These are phyloP conservation scores for Pristis pectinata DNA, from an alignment of 2,797 vertebrate species.

Conservation along the genomic window DNA sequence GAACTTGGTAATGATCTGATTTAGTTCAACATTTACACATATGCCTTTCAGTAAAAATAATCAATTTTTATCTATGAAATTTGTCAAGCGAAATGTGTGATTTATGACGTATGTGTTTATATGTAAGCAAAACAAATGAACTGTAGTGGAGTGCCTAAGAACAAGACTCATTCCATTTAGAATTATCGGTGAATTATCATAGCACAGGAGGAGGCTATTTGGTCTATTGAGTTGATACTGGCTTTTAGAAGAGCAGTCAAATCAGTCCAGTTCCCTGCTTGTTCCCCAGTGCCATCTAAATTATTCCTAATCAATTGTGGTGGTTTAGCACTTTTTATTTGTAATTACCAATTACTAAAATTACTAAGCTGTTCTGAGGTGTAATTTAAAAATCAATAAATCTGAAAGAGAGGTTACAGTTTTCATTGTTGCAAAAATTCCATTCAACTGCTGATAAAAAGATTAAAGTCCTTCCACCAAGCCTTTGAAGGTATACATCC, in stretches of 20 bases:
- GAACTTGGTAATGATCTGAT: not conserved
- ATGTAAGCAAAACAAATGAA: not conserved
- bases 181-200: too few species aligned
- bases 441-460: not conserved
- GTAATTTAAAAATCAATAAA: not conserved
- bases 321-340: not conserved
- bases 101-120: not conserved
- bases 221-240: too few species aligned
- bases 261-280: too few species aligned
- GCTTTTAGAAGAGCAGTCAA: too few species aligned
- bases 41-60: not conserved
- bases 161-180: not conserved
- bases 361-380: not conserved
- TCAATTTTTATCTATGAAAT: not conserved
- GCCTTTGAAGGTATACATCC: not conserved
- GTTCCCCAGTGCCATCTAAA: too few species aligned
- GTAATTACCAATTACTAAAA: not conserved
- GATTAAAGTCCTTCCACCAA: not conserved
- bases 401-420: not conserved
- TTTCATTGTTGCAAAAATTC: not conserved
- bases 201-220: too few species aligned
- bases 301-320: not conserved
- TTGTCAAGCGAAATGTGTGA: not conserved
- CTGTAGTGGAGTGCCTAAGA: too few species aligned
- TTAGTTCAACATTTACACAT: not conserved